These are phyloP conservation scores for Parnassius apollo DNA, from an alignment of 2,888 invertebrate species.

Conservation along the genomic window DNA sequence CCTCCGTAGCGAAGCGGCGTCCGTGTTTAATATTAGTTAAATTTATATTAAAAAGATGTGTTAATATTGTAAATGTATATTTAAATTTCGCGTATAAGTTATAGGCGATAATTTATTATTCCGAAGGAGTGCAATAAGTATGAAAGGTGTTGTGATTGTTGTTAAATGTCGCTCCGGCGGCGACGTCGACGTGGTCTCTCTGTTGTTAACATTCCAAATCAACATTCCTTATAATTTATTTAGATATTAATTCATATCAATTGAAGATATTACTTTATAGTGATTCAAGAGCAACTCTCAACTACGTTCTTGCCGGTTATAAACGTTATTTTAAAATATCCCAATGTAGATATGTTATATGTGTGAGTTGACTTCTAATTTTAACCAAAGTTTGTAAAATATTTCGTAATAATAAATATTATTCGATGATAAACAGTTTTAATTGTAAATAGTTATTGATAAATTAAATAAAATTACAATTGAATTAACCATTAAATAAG, in stretches of 20 bases:
- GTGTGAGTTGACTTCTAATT: slow-evolving; percentile 73
- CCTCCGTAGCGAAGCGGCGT: slow-evolving; percentile 51
- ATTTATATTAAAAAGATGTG: slow-evolving; percentile 76
- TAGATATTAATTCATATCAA: slow-evolving; percentile 41
- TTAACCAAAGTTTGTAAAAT: slow-evolving; percentile 81
- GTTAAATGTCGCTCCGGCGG: slow-evolving; percentile 52
- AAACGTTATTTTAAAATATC: slow-evolving; percentile 46
- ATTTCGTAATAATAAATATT: slow-evolving; percentile 76
- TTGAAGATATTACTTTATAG: slow-evolving; percentile 34
- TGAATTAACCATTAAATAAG: slow-evolving; percentile 68
- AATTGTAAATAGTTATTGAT: slow-evolving; percentile 77
- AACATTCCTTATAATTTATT: slow-evolving; percentile 58
- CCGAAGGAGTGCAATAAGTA: slow-evolving; percentile 79
- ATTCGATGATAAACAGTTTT: slow-evolving; percentile 76
- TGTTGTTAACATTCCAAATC: slow-evolving; percentile 69
- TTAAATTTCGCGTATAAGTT: slow-evolving; percentile 63
- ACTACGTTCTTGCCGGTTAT: slow-evolving; percentile 35
- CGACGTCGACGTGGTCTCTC: slow-evolving; percentile 36
- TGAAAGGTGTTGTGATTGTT: slow-evolving; percentile 78
- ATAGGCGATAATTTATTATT: slow-evolving; percentile 73
- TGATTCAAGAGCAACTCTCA: slow-evolving; percentile 34
- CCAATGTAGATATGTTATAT: slow-evolving; percentile 66
- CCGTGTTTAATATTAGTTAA: slow-evolving; percentile 71
- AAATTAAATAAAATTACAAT: slow-evolving; percentile 65
- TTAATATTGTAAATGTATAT: slow-evolving; percentile 80